Evolutionary conservation across 30 jellyfish, hydroid and myxozoan species (phyloP), one percentile per base, ranked within the genome.

Genomic region (Aurelia sp.): DNA sequence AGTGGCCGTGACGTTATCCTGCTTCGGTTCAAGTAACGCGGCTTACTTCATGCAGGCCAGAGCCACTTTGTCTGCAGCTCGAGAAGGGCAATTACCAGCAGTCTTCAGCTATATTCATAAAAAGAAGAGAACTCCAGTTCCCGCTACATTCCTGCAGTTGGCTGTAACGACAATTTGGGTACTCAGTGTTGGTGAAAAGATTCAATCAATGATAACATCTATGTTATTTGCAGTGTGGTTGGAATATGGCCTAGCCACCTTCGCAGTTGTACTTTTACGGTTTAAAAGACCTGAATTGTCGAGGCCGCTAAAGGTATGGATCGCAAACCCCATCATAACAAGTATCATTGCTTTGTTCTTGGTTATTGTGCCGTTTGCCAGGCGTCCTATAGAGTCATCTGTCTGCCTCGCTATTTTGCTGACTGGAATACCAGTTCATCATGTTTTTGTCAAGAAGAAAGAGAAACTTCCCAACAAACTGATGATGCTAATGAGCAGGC

Each of bases 261-360:
- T 79, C 50, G 61, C 71, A 35, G 89, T 79, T 15, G 30, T 62
- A 13, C 63, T 52, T 74, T 52, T 74, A 6, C 71, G 85, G 50
- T 9, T 23, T 8, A 57, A 78, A 20, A 30, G 60, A 61, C 88
- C 77, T 2, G 66, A 59, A 12, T 37, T 76, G 18, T 40, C 65
- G 11, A 76, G 88, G 37, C 89, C 89, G 23, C 31, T 62, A 72
- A 79, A 63, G 31, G 89, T 79, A 19, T 79, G 79, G 79, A 12
- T 79, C 58, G 70, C 55, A 18, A 79, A 62, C 59, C 89, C 89
- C 41, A 66, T 79, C 8, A 10, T 79, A 10, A 62, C 57, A 51
- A 62, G 66, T 19, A 17, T 79, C 22, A 16, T 79, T 15, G 69
- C 81, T 11, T 27, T 64, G 21, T 64, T 13, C 18, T 67, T 79